A percentile compares a stretch with the other conserved stretches of the same genome.
These are phyloP conservation scores for Budorcas taxicolor DNA, from an alignment of 2,113 vertebrate genomes.

Conservation along the genomic window DNA sequence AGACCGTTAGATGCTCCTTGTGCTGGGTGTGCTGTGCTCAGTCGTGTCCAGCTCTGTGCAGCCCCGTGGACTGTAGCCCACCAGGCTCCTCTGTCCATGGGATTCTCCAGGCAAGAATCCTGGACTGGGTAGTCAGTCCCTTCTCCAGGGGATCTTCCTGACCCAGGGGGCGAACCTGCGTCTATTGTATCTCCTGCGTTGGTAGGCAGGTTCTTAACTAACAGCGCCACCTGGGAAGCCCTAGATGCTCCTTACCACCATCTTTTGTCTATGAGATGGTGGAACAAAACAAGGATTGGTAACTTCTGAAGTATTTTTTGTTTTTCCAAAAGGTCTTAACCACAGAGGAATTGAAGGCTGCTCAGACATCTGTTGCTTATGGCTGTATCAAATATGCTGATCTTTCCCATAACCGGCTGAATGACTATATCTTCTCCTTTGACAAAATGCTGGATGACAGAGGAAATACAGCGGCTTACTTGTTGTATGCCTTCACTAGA, in stretches of 20 bases:
- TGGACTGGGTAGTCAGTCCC: neutral
- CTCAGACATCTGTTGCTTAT: slow-evolving; percentile 91
- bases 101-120: neutral
- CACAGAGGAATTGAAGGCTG: slow-evolving; percentile 86
- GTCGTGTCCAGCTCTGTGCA: neutral
- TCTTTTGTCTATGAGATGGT: neutral
- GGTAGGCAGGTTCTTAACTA: neutral
- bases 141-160: neutral
- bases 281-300: neutral
- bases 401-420: slow-evolving; percentile 95
- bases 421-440: slow-evolving; percentile 98
- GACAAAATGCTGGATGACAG: slow-evolving; percentile 99
- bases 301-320: neutral
- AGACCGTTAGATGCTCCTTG: neutral
- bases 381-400: slow-evolving; percentile 98
- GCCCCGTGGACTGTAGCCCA: neutral
- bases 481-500: slow-evolving; percentile 96
- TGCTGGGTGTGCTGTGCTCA: neutral
- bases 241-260: neutral
- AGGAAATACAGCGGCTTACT: slow-evolving; percentile 96
- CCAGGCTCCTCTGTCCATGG: neutral
- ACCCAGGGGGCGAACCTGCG: neutral
- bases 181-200: neutral
- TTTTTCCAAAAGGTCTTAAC: slow-evolving; percentile 81
- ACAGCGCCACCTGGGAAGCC: neutral